Conservation (phyloP, 1,140 invertebrate species). For the Ptiloglossa arizonensis region DNA sequence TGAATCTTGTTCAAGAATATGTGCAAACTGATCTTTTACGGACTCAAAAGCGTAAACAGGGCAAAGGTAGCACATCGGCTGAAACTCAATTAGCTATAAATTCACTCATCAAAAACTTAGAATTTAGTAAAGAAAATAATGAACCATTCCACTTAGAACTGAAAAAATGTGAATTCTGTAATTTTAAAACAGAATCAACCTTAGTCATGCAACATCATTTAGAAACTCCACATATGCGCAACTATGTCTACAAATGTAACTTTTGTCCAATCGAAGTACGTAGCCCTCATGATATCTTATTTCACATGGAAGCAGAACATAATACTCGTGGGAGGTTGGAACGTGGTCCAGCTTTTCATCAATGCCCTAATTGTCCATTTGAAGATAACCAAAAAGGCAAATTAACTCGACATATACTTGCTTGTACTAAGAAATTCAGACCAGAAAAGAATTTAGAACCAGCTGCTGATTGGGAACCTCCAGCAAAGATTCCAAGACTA, state of each 20-base stretch:
- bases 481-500: slow-evolving; percentile 93
- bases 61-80: slow-evolving; percentile 85
- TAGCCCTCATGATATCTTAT: slow-evolving; percentile 93
- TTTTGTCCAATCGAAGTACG: slow-evolving; percentile 92
- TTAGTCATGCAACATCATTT: slow-evolving; percentile 94
- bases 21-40: slow-evolving; percentile 95
- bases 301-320: slow-evolving; percentile 95
- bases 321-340: slow-evolving; percentile 91
- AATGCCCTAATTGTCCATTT: slow-evolving; percentile 96
- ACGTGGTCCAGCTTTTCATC: slow-evolving; percentile 92
- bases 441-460: slow-evolving; percentile 92
- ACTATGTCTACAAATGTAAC: slow-evolving; percentile 93
- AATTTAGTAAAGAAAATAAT: slow-evolving; percentile 94
- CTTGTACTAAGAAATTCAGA: slow-evolving; percentile 95
- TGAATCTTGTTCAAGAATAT: slow-evolving; percentile 95
- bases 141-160: slow-evolving; percentile 90
- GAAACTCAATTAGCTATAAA: slow-evolving; percentile 89
- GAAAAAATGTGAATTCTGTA: slow-evolving; percentile 95
- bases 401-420: slow-evolving; percentile 92
- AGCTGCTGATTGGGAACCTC: slow-evolving; percentile 93
- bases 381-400: slow-evolving; percentile 98
- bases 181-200: slow-evolving; percentile 94
- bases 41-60: slow-evolving; percentile 91
- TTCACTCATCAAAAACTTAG: slow-evolving; percentile 91
- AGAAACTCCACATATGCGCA: slow-evolving; percentile 95